phyloP scores from a whole-genome alignment of 2,888 invertebrate genomes.

The Stegana nigrithorax region DNA sequence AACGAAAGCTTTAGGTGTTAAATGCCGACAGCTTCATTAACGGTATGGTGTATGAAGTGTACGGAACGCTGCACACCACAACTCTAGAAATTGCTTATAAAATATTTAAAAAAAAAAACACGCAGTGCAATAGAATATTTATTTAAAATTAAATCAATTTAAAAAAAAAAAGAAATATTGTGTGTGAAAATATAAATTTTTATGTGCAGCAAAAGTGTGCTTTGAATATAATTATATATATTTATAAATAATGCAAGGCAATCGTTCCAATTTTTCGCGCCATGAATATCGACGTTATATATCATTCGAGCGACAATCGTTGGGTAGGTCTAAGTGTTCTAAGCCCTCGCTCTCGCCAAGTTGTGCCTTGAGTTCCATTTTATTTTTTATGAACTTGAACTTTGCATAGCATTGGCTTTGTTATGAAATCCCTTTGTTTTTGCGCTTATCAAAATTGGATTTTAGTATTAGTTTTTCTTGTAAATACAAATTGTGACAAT shows the following conservation, averaged over 20 bases:
- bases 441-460: no score
- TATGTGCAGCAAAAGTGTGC: neutral
- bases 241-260: slow-evolving; percentile 35
- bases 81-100: neutral
- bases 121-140: slow-evolving; percentile 25
- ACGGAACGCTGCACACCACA: slow-evolving; percentile 45
- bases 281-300: slow-evolving; percentile 62
- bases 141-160: slow-evolving; percentile 8
- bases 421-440: neutral
- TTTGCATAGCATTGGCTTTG: neutral
- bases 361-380: no score
- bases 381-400: slow-evolving; percentile 45
- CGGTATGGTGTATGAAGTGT: slow-evolving; percentile 54
- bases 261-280: slow-evolving; percentile 62
- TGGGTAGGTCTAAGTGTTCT: slow-evolving; percentile 58
- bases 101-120: slow-evolving; percentile 7
- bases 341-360: no score
- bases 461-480: slow-evolving; percentile 28
- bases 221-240: neutral
- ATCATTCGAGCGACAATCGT: slow-evolving; percentile 60
- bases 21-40: slow-evolving; percentile 49
- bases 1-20: slow-evolving; percentile 29
- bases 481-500: neutral
- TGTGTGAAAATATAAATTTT: neutral
- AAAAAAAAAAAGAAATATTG: neutral